Percentiles rank a stretch among this genome's conserved stretches.
Evolutionary conservation across 2,888 invertebrate genomes (phyloP).

Genomic region (Trissoscelio sp.): DNA sequence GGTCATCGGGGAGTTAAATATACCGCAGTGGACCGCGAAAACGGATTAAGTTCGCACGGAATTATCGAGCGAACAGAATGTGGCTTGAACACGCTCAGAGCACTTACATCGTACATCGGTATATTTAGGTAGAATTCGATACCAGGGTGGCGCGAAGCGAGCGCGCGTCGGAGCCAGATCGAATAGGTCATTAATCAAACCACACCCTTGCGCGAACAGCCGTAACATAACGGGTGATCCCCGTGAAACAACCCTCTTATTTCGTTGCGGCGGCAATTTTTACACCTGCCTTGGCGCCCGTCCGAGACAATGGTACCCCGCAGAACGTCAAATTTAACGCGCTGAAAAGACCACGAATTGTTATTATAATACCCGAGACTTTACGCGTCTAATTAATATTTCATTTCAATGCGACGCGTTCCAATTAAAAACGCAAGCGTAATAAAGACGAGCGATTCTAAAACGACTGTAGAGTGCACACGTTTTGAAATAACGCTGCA

Average conservation of each 20-base stretch:
- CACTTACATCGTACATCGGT: conserved; percentile 75
- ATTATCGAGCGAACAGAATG: conserved; percentile 70
- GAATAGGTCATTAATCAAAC: conserved; percentile 83
- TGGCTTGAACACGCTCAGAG: conserved; percentile 65
- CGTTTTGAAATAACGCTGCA: no score
- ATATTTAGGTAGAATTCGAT: conserved; percentile 81
- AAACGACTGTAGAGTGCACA: conserved; percentile 13
- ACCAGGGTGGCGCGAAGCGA: conserved; percentile 78
- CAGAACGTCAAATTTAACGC: conserved; percentile 8
- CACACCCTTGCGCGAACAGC: conserved; percentile 81
- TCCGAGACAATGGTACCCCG: conserved; percentile 12
- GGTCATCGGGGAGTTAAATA: conserved; percentile 63
- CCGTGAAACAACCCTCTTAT: conserved; percentile 69
- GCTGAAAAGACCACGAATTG: conserved; percentile 2
- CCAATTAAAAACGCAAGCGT: conserved; percentile 33
- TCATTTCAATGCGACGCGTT: conserved; percentile 23
- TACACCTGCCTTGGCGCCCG: conserved; percentile 21
- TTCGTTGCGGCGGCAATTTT: conserved; percentile 31
- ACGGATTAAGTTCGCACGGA: conserved; percentile 69
- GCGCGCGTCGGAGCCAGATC: conserved; percentile 77
- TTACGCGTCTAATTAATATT: conserved; percentile 41
- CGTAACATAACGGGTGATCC: conserved; percentile 73
- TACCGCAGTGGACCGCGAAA: conserved; percentile 65
- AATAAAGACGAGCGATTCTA: conserved; percentile 18
- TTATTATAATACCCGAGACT: background rate